A percentile compares a stretch with the other conserved stretches of the same genome.
These are phyloP conservation scores for Masnerella sp. DNA, from an alignment of 2,888 invertebrate species.

Conservation along the genomic window DNA sequence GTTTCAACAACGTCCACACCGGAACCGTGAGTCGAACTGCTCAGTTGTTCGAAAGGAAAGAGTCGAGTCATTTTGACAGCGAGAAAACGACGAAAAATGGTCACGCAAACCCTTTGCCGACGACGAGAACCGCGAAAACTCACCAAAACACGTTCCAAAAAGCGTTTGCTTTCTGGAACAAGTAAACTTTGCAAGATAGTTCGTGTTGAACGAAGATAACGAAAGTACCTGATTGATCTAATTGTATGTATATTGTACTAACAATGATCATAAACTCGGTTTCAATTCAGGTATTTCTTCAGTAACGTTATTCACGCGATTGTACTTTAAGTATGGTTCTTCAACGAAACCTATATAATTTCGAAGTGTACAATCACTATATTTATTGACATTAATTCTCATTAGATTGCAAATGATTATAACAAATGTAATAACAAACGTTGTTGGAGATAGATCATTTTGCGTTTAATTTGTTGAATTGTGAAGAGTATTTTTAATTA, in stretches of 20 bases:
- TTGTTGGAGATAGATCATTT: no score
- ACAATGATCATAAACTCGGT: neutral
- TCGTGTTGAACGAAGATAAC: neutral
- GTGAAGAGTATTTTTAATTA: no score
- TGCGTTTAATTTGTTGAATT: no score
- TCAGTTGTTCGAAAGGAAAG: conserved; percentile 72
- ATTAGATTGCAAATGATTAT: neutral
- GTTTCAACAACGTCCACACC: conserved; percentile 61
- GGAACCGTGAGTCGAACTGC: conserved; percentile 76
- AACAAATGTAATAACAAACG: no score
- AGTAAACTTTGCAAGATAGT: conserved; percentile 61
- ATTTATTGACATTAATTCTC: conserved; percentile 16
- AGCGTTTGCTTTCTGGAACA: conserved; percentile 79
- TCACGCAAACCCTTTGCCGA: conserved; percentile 27
- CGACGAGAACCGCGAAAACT: conserved; percentile 60
- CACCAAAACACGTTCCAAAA: conserved; percentile 75
- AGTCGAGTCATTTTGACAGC: neutral
- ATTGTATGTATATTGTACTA: conserved; percentile 1
- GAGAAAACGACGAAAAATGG: conserved; percentile 23
- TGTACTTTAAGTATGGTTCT: no score
- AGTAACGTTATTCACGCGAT: neutral
- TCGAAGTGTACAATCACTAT: conserved; percentile 1
- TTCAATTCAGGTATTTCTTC: neutral
- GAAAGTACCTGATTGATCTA: conserved; percentile 14
- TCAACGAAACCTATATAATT: no score